Base-by-base conservation (phyloP, 2,797 vertebrate species). In the Hippopotamyrus pictus region DNA sequence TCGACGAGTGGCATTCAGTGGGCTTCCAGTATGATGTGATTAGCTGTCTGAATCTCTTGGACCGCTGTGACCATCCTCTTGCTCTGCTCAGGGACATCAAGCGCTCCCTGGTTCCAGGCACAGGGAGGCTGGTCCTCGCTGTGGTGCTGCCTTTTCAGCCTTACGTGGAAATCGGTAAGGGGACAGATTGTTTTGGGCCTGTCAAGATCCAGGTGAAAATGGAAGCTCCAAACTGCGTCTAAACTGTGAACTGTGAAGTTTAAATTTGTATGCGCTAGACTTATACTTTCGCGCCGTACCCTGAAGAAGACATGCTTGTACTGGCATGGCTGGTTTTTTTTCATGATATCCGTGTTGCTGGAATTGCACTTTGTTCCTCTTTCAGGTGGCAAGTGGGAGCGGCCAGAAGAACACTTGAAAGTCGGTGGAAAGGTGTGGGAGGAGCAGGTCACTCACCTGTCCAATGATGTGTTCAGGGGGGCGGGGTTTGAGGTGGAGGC, bases 31-130 rank as follows among this genome's bases (percentile, higher is more conserved):
- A 98, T 69, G 97, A 99, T 53, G 95, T 99, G 90, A 97, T 99
- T 95, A 99, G 98, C 96, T 99, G 98, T 93, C 95, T 99, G 94
- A 99, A 99, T 93, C 95, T 99, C 93, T 94, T 99, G 92, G 98
- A 99, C 93, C 98, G 98, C 89, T 99, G 98, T 89, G 97, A 99
- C 22, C 96, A 98, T 54, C 99, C 99, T 19, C 92, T 99, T 89
- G 95, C 94, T 53, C 96, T 99, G 57, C 95, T 99, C 93, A 95
- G 91, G 92, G 97, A 98, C 93, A 99, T 99, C 92, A 96, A 93
- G 91, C 95, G 92, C 33, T 96, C 98, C 0, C 95, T 99, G 88
- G 97, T 98, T 90, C 98, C 98, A 5, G 95, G 94, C 59, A 96
- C 97, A 11, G 98, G 99, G 91, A 95, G 98, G 87, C 95, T 99